Conservation (phyloP, 2,888 invertebrate genomes). For the Liposcelis brunnea region DNA sequence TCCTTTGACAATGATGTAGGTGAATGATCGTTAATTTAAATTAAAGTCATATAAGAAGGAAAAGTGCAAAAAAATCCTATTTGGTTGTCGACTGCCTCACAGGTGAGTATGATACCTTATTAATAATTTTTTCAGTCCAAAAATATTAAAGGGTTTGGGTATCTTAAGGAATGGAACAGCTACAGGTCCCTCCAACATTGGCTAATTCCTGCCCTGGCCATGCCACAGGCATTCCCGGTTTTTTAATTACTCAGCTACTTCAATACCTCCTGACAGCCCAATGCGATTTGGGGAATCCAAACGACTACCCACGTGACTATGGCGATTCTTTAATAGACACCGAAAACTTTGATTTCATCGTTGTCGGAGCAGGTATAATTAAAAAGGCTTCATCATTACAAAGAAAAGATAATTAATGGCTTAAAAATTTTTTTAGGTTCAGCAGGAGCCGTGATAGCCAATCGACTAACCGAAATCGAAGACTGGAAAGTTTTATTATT, state of each 20-base stretch:
- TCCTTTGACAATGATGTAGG: too few relatives aligned
- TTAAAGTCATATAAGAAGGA: too few relatives aligned
- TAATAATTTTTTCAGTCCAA: too few relatives aligned
- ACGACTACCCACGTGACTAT: conserved; percentile 36
- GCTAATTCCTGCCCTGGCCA: conserved; percentile 17
- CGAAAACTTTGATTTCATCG: conserved; percentile 20
- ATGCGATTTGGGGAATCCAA: conserved; percentile 35
- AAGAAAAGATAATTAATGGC: too few relatives aligned
- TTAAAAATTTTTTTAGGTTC: conserved; percentile 33
- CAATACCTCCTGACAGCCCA: conserved; percentile 40
- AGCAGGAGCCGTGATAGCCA: conserved; percentile 34
- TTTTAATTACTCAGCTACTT: conserved; percentile 38
- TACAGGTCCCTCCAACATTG: neutral
- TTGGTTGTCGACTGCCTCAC: too few relatives aligned
- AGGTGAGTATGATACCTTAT: too few relatives aligned
- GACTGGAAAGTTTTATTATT: conserved; percentile 32
- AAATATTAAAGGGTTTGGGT: too few relatives aligned
- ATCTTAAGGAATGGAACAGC: too few relatives aligned
- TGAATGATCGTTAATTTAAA: too few relatives aligned
- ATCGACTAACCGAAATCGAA: conserved; percentile 28
- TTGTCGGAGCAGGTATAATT: conserved; percentile 24
- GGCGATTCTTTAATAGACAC: conserved; percentile 15
- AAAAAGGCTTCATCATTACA: too few relatives aligned
- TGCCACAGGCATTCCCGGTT: conserved; percentile 25
- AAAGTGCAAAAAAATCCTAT: too few relatives aligned